These are phyloP conservation scores for Polymixis flavicincta DNA, from an alignment of 2,888 invertebrate genomes.

Conservation along the genomic window DNA sequence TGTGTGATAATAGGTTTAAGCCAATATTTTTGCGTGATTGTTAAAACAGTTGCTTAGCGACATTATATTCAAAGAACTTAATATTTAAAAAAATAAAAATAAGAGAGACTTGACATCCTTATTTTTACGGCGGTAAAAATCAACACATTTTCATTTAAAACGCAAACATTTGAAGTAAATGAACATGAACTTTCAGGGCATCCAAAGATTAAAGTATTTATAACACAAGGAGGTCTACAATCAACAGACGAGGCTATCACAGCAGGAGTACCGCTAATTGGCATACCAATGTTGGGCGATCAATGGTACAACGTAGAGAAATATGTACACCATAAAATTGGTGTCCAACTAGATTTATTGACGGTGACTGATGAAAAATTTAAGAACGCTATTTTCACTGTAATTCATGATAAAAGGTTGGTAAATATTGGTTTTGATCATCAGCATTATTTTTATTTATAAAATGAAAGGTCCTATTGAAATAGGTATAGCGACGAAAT, in stretches of 20 bases:
- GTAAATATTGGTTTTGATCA: not conserved
- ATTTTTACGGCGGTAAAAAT: no score
- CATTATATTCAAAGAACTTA: no score
- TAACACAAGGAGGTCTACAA: conserved; percentile 68
- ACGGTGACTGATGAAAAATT: conserved; percentile 39
- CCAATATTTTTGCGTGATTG: no score
- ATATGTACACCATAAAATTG: conserved; percentile 49
- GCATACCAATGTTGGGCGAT: conserved; percentile 64
- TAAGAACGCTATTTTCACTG: conserved; percentile 19
- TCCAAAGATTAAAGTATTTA: conserved; percentile 56
- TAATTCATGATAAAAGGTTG: conserved; percentile 41
- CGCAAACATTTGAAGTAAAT: not conserved
- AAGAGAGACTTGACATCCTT: no score
- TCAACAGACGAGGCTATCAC: conserved; percentile 68
- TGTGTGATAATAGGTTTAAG: conserved; percentile 21
- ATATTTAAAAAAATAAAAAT: no score
- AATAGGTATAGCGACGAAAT: rapidly evolving
- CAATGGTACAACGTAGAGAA: conserved; percentile 64
- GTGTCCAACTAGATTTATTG: conserved; percentile 32
- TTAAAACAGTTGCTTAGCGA: no score
- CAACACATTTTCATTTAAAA: no score
- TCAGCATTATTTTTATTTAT: not conserved
- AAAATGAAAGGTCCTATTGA: no score
- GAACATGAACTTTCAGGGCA: conserved; percentile 36
- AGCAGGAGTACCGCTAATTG: conserved; percentile 66